A percentile compares a stretch with the other conserved stretches of the same genome.
phyloP scores from a whole-genome alignment of 2,888 invertebrate genomes.

The Mesorhabditis belari region DNA sequence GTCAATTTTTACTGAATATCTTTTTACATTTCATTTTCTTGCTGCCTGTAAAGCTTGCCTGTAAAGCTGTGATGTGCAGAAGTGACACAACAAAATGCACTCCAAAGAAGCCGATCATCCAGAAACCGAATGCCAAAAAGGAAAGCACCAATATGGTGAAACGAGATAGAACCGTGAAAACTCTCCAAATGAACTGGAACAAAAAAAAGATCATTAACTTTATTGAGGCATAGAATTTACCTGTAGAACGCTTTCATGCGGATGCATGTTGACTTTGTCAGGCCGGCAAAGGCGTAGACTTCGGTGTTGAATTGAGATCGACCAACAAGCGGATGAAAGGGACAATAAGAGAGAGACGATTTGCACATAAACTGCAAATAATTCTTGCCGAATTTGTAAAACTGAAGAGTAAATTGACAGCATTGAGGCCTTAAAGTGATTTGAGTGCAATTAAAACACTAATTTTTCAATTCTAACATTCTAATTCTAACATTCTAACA shows the following conservation, averaged over 20 bases:
- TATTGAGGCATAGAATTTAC: slow-evolving; percentile 10
- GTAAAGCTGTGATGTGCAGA: slow-evolving; percentile 23
- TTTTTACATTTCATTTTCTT: neutral
- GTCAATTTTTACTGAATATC: neutral
- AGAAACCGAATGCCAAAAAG: slow-evolving; percentile 10
- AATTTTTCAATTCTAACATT: neutral
- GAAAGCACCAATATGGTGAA: slow-evolving; percentile 14
- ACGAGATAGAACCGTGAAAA: slow-evolving; percentile 29
- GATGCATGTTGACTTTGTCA: slow-evolving; percentile 38
- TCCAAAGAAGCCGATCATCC: slow-evolving; percentile 9
- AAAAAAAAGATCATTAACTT: neutral
- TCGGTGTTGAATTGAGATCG: slow-evolving; percentile 40
- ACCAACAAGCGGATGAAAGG: slow-evolving; percentile 34
- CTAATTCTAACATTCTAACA: neutral
- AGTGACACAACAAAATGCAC: slow-evolving; percentile 17
- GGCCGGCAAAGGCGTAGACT: slow-evolving; percentile 30
- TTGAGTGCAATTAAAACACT: no score
- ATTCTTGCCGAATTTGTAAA: no score
- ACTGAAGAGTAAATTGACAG: no score
- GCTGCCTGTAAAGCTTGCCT: slow-evolving; percentile 6
- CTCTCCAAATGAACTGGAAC: slow-evolving; percentile 38
- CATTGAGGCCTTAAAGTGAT: no score
- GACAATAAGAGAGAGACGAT: slow-evolving; percentile 25
- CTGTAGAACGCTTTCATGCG: slow-evolving; percentile 32
- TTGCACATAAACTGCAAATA: slow-evolving; percentile 23